Percentiles rank a stretch among this genome's conserved stretches.
phyloP scores from a whole-genome alignment of 2,888 invertebrate genomes.

The Teleiodes luculella region DNA sequence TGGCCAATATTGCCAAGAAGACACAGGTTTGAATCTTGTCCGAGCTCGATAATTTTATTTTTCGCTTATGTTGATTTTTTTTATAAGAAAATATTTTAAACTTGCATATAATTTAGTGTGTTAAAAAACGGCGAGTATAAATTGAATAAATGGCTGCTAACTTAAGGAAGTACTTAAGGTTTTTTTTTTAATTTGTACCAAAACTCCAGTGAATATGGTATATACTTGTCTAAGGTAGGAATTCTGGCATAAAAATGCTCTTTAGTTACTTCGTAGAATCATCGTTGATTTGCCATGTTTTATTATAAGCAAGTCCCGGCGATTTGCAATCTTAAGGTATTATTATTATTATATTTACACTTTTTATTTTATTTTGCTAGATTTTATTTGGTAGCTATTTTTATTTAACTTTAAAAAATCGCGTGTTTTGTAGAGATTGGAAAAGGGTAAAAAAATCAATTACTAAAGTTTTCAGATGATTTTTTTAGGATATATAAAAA shows the following conservation, averaged over 20 bases:
- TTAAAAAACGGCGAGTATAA: constrained; percentile 23
- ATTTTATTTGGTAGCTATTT: constrained; percentile 30
- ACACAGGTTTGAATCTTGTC: too few relatives aligned
- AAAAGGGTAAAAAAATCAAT: background rate
- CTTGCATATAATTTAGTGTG: too few relatives aligned
- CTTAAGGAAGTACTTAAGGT: constrained; percentile 60
- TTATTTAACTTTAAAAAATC: constrained; percentile 22
- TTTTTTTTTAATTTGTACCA: constrained; percentile 37
- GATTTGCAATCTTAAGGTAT: constrained; percentile 28
- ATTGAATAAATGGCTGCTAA: constrained; percentile 51
- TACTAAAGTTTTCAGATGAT: background rate
- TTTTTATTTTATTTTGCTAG: constrained; percentile 25
- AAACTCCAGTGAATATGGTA: constrained; percentile 50
- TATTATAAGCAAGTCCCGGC: constrained; percentile 22
- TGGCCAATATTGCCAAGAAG: too few relatives aligned
- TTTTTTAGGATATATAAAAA: background rate
- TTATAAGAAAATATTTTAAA: too few relatives aligned
- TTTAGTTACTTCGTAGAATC: background rate
- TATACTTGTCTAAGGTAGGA: constrained; percentile 4
- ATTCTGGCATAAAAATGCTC: background rate
- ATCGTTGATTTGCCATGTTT: background rate
- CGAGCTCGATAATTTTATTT: too few relatives aligned
- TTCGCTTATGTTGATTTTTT: too few relatives aligned
- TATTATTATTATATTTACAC: constrained; percentile 33
- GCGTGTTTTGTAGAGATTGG: constrained; percentile 19